phyloP scores from a whole-genome alignment of 2,113 vertebrate species.

The Hirundichthys speculiger region DNA sequence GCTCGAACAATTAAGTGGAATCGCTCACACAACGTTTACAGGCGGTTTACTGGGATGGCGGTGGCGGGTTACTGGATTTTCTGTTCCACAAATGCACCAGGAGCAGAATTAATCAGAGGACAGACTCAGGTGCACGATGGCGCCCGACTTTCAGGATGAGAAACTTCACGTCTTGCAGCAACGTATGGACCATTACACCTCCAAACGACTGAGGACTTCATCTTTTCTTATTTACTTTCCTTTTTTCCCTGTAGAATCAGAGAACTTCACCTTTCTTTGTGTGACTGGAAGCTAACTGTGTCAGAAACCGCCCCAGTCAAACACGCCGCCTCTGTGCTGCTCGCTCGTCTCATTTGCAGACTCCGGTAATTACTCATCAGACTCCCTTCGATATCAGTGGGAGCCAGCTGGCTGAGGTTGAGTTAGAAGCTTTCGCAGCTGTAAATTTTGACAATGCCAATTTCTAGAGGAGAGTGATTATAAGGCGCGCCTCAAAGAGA shows the following conservation, averaged over 20 bases:
- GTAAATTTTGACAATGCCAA: conserved; percentile 16
- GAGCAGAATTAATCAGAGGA: too few species aligned
- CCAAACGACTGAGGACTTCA: too few species aligned
- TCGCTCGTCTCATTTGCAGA: conserved; percentile 1
- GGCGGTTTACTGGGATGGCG: too few species aligned
- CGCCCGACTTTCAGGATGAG: too few species aligned
- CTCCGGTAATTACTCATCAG: background rate
- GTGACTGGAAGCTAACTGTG: background rate
- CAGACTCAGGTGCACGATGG: too few species aligned
- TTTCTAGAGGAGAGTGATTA: conserved; percentile 22
- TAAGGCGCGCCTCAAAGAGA: conserved; percentile 15
- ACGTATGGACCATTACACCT: too few species aligned
- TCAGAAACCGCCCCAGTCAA: background rate
- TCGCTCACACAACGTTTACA: too few species aligned
- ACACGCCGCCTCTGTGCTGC: background rate
- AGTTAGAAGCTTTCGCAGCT: background rate
- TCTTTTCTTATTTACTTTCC: too few species aligned
- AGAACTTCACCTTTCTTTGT: background rate
- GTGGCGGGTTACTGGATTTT: too few species aligned
- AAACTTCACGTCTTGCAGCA: too few species aligned
- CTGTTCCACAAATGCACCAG: too few species aligned
- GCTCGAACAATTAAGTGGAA: too few species aligned
- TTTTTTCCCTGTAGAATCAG: background rate
- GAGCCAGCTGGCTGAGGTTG: conserved; percentile 17
- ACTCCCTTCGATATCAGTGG: background rate